These are phyloP conservation scores for Hycleus phaleratus DNA, from an alignment of 1,140 invertebrate genomes.

Conservation along the genomic window DNA sequence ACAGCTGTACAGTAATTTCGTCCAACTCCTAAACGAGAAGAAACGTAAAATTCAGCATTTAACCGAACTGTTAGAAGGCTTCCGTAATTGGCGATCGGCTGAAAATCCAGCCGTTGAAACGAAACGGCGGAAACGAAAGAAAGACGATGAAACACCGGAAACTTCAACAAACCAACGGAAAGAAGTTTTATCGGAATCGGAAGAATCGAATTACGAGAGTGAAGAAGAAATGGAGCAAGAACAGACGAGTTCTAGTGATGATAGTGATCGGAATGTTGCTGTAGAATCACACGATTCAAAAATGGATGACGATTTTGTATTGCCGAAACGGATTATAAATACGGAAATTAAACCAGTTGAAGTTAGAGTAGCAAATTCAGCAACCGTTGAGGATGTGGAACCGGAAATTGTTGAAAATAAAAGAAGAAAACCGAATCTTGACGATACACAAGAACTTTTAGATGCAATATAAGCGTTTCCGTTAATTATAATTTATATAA, in stretches of 20 bases:
- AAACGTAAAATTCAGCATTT: conserved; percentile 29
- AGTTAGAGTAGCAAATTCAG: too few species aligned
- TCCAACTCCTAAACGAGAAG: conserved; percentile 26
- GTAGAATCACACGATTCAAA: too few species aligned
- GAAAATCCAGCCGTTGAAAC: conserved; percentile 14
- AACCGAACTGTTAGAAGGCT: conserved; percentile 20
- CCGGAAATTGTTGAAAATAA: too few species aligned
- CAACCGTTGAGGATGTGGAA: too few species aligned
- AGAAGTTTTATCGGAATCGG: conserved; percentile 8
- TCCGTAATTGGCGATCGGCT: conserved; percentile 16
- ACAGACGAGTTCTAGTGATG: not conserved
- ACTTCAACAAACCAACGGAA: not conserved
- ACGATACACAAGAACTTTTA: too few species aligned
- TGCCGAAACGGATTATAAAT: too few species aligned
- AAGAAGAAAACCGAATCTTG: too few species aligned
- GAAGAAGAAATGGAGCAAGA: not conserved
- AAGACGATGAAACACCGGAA: not conserved
- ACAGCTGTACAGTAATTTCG: conserved; percentile 20
- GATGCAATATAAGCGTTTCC: too few species aligned
- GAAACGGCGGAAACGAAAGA: conserved; percentile 1
- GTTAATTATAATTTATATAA: too few species aligned
- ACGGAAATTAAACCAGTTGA: too few species aligned
- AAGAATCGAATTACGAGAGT: not conserved
- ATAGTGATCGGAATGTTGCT: too few species aligned
- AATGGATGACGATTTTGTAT: too few species aligned